These are phyloP conservation scores for Hemitrygon akajei DNA, from an alignment of 2,797 vertebrate species.

Conservation along the genomic window DNA sequence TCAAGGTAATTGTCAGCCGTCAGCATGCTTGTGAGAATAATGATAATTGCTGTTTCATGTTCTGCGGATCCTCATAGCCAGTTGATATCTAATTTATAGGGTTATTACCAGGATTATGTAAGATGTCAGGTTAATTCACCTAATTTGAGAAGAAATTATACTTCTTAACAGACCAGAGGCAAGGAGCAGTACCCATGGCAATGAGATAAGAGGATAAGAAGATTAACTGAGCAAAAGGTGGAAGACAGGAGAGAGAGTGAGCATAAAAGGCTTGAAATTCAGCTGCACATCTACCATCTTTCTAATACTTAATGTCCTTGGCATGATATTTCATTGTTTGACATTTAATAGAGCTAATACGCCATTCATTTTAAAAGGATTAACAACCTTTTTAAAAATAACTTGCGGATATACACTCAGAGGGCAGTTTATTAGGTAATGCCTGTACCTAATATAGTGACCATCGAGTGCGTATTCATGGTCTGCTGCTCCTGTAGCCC, in stretches of 20 bases:
- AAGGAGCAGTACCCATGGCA: neutral
- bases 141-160: conserved; percentile 26
- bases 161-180: neutral
- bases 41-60: neutral
- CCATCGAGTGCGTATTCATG: too few species aligned
- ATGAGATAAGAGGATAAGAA: neutral
- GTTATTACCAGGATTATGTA: neutral
- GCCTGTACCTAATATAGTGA: too few species aligned
- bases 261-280: neutral
- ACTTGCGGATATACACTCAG: neutral
- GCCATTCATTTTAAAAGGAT: neutral
- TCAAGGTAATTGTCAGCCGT: neutral
- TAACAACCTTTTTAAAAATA: neutral
- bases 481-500: too few species aligned
- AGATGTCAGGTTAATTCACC: conserved; percentile 18
- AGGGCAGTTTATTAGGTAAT: too few species aligned
- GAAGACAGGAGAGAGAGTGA: neutral
- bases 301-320: neutral
- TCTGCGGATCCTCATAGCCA: neutral
- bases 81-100: neutral
- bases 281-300: neutral
- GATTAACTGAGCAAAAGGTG: neutral
- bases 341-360: neutral
- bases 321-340: neutral
- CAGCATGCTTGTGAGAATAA: neutral